Percentiles rank a stretch among this genome's conserved stretches.
Conservation (phyloP, 2,113 vertebrate genomes). For the Gambusia holbrooki region DNA sequence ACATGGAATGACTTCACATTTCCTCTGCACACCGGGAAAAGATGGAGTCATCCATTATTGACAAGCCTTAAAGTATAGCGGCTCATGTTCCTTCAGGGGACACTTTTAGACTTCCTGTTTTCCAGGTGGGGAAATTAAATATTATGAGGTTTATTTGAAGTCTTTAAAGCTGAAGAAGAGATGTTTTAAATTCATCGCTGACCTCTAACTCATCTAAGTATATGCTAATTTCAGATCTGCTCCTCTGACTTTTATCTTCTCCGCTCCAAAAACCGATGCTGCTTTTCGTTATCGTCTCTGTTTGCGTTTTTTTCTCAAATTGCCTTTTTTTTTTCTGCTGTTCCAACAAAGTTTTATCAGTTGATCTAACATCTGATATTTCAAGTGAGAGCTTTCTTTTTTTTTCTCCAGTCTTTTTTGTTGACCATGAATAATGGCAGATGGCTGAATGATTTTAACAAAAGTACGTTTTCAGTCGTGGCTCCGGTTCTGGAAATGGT, state of each 20-base stretch:
- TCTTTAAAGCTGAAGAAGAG: background rate
- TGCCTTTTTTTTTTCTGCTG: too few species aligned
- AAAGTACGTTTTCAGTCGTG: conserved; percentile 13
- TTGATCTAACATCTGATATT: background rate
- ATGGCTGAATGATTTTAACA: background rate
- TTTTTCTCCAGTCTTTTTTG: too few species aligned
- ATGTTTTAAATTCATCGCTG: background rate
- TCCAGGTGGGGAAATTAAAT: too few species aligned
- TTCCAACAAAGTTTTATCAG: background rate
- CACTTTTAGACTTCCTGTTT: conserved; percentile 21
- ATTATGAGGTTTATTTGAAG: too few species aligned
- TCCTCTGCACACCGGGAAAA: background rate
- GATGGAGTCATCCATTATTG: conserved; percentile 42
- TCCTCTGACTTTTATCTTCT: background rate
- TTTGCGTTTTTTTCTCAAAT: background rate
- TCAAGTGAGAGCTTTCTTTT: background rate
- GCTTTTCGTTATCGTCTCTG: background rate
- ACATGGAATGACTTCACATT: conserved; percentile 25
- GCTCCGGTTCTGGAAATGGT: conserved; percentile 26
- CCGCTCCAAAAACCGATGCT: background rate
- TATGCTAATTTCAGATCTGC: background rate
- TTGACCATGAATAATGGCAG: background rate
- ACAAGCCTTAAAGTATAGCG: conserved; percentile 29
- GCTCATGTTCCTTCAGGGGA: conserved; percentile 19
- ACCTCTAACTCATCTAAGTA: background rate